Conservation (phyloP, 2,113 vertebrate genomes). For the Hyperoodon ampullatus region DNA sequence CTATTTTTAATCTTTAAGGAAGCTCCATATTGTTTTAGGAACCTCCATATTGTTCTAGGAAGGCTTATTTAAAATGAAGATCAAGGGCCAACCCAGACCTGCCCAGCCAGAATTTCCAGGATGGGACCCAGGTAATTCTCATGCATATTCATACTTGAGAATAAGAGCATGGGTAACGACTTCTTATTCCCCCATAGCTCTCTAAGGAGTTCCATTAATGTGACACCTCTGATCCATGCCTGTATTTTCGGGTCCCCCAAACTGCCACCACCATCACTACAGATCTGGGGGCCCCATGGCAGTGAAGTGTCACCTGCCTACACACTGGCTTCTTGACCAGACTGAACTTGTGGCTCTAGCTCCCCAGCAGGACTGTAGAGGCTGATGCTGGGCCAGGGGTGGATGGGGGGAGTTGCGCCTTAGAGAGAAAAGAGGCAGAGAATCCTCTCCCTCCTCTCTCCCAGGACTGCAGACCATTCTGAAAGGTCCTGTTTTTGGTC, state of each 20-base stretch:
- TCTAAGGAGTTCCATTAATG: too few relatives aligned
- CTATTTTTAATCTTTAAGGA: neutral
- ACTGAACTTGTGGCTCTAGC: neutral
- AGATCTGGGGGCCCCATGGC: neutral
- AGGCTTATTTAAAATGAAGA: neutral
- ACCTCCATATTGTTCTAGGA: neutral
- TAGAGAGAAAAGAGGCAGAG: neutral
- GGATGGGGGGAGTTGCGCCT: neutral
- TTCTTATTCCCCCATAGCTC: neutral
- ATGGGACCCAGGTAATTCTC: neutral
- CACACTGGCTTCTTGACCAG: neutral
- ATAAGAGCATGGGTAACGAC: neutral
- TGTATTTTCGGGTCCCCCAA: neutral
- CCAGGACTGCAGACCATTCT: neutral
- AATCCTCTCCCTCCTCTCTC: neutral
- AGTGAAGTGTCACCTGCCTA: neutral
- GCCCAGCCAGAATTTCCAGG: neutral
- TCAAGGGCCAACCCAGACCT: neutral
- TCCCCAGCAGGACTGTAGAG: too few relatives aligned
- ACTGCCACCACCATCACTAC: neutral
- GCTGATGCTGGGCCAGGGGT: rapidly evolving
- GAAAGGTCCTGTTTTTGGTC: neutral
- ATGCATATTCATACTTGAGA: neutral
- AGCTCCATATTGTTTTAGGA: neutral
- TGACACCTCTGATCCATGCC: neutral